Evolutionary conservation across 2,888 invertebrate genomes (phyloP).

Genomic region (Andrena dorsata): DNA sequence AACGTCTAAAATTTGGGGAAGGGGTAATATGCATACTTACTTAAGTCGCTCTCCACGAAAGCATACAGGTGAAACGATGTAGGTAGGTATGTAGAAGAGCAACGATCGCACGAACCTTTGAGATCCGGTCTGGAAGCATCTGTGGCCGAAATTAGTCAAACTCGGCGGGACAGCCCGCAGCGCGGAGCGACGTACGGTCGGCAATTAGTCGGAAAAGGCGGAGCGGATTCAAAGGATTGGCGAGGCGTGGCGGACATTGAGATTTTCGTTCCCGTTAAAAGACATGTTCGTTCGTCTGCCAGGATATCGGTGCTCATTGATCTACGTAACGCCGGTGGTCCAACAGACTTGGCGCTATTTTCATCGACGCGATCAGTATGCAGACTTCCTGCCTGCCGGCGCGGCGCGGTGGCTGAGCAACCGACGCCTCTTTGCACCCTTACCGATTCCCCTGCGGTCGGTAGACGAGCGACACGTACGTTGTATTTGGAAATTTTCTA

Average conservation of each 20-base stretch:
- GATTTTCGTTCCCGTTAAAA: slow-evolving; percentile 64
- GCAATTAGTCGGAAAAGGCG: slow-evolving; percentile 81
- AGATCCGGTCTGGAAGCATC: neutral
- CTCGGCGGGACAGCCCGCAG: slow-evolving; percentile 37
- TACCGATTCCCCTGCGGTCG: neutral
- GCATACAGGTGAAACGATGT: neutral
- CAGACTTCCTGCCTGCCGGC: slow-evolving; percentile 30
- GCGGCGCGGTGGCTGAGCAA: neutral
- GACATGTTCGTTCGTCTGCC: slow-evolving; percentile 64
- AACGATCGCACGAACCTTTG: neutral
- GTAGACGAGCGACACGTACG: neutral
- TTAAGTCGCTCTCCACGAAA: neutral
- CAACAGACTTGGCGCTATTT: slow-evolving; percentile 50
- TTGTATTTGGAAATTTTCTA: neutral
- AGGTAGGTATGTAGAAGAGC: neutral
- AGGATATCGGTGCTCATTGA: slow-evolving; percentile 67
- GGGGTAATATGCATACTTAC: no score
- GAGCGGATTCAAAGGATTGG: slow-evolving; percentile 80
- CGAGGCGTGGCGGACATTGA: slow-evolving; percentile 77
- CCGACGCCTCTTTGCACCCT: neutral
- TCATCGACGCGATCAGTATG: slow-evolving; percentile 34
- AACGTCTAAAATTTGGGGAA: no score
- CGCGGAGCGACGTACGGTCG: slow-evolving; percentile 24
- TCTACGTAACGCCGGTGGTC: slow-evolving; percentile 61
- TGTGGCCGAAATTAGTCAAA: slow-evolving; percentile 19